phyloP scores from a whole-genome alignment of 23 tunicate genomes.

The Halocynthia aurantium region DNA sequence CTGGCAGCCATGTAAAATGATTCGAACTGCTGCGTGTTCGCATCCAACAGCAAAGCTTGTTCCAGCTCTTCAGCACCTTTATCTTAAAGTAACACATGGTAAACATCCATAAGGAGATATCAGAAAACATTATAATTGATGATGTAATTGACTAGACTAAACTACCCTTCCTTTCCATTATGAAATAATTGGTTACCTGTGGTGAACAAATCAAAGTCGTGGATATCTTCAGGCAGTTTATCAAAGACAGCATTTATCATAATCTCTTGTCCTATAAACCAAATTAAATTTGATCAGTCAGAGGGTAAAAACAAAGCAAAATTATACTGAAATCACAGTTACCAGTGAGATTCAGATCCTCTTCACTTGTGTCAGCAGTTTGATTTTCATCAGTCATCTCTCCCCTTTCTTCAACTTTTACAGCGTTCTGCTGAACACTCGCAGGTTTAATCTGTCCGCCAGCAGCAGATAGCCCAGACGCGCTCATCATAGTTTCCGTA shows the following conservation, averaged over 20 bases:
- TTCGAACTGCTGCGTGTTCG: neutral
- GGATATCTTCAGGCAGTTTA: slow-evolving; percentile 13
- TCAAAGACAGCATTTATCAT: slow-evolving; percentile 21
- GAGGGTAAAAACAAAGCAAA: neutral
- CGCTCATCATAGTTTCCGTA: too few species aligned
- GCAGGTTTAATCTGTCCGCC: too few species aligned
- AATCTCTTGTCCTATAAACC: slow-evolving; percentile 6
- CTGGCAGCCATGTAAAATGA: too few species aligned
- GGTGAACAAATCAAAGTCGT: slow-evolving; percentile 19
- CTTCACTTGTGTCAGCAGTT: slow-evolving; percentile 16
- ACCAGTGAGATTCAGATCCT: slow-evolving; percentile 17
- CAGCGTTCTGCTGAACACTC: too few species aligned
- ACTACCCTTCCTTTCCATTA: neutral
- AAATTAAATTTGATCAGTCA: neutral
- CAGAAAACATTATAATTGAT: neutral
- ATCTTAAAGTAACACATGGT: neutral
- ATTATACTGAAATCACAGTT: neutral
- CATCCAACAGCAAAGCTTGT: slow-evolving; percentile 21
- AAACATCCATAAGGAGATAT: neutral
- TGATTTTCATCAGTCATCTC: neutral
- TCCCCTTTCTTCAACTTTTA: too few species aligned
- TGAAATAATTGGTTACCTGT: slow-evolving; percentile 4
- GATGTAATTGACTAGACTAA: neutral
- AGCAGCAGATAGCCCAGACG: too few species aligned
- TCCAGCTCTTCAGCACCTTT: slow-evolving; percentile 26